phyloP scores from a whole-genome alignment of 2,113 vertebrate species.

The Ammodytes dubius region DNA sequence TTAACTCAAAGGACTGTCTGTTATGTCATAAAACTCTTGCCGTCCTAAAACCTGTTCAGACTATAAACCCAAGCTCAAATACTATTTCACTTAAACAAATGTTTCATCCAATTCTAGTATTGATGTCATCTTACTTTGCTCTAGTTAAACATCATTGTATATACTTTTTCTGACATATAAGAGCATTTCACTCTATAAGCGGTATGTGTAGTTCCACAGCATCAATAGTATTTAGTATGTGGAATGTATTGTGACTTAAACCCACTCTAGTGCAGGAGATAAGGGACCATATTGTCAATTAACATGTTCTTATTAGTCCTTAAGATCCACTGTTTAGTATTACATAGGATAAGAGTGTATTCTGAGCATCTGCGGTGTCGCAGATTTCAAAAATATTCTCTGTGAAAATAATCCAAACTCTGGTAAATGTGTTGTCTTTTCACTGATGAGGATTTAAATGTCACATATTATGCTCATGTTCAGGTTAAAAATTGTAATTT shows the following conservation, averaged over 20 bases:
- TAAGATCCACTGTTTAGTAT: conserved; percentile 13
- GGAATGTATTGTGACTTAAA: not conserved
- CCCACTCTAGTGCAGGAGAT: not conserved
- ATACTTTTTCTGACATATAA: not conserved
- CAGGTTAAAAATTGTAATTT: too few relatives aligned
- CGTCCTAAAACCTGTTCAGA: conserved; percentile 6
- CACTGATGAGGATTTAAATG: not conserved
- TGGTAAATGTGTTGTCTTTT: conserved; percentile 11
- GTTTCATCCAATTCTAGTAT: not conserved
- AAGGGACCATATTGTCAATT: not conserved
- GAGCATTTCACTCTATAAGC: not conserved
- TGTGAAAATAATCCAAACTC: conserved; percentile 4
- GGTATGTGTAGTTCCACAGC: not conserved
- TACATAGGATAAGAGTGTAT: conserved; percentile 14
- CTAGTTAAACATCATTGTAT: not conserved
- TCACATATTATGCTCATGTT: too few relatives aligned
- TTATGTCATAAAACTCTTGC: conserved; percentile 15
- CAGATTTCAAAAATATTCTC: conserved; percentile 16
- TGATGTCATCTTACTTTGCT: not conserved
- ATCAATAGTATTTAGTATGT: not conserved
- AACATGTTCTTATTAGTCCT: not conserved
- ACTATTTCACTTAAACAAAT: not conserved
- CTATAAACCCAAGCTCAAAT: not conserved
- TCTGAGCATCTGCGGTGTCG: not conserved
- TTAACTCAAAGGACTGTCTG: conserved; percentile 45